Evolutionary conservation across 2,113 vertebrate species (phyloP).

Genomic region (Osmerus eperlanus): DNA sequence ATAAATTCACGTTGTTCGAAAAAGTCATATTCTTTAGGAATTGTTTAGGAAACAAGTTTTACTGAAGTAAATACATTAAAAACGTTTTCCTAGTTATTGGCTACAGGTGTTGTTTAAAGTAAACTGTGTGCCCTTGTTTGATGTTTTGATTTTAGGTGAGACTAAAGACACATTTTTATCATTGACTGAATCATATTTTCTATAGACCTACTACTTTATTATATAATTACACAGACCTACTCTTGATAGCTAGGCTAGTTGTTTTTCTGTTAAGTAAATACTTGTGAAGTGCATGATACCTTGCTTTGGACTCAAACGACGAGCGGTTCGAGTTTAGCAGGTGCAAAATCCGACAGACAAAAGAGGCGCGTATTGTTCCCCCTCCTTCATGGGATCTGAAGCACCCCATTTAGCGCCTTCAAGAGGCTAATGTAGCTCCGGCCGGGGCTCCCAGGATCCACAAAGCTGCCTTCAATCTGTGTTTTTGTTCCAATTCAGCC

Average conservation of each 20-base stretch:
- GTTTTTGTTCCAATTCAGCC: slow-evolving; percentile 49
- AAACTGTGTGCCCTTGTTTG: no score
- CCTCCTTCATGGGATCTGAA: slow-evolving; percentile 49
- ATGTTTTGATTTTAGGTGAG: no score
- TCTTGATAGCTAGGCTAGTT: neutral
- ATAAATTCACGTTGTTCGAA: no score
- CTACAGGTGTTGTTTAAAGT: no score
- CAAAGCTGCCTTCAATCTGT: slow-evolving; percentile 42
- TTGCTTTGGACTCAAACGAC: slow-evolving; percentile 36
- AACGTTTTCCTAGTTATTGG: no score
- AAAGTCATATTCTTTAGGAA: no score
- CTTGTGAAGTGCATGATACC: neutral
- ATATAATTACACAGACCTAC: neutral
- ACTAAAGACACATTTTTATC: no score
- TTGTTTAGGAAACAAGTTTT: no score
- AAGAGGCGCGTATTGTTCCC: slow-evolving; percentile 49
- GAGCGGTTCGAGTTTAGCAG: slow-evolving; percentile 55
- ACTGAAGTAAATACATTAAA: no score
- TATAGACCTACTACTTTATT: neutral
- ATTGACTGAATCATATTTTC: neutral
- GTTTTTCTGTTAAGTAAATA: neutral
- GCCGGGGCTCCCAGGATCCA: slow-evolving; percentile 38
- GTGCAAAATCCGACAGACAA: slow-evolving; percentile 58
- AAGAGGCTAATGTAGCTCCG: slow-evolving; percentile 46
- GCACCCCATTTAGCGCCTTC: slow-evolving; percentile 58